These are phyloP conservation scores for Scartelaos histophorus DNA, from an alignment of 2,113 vertebrate species.

Conservation along the genomic window DNA sequence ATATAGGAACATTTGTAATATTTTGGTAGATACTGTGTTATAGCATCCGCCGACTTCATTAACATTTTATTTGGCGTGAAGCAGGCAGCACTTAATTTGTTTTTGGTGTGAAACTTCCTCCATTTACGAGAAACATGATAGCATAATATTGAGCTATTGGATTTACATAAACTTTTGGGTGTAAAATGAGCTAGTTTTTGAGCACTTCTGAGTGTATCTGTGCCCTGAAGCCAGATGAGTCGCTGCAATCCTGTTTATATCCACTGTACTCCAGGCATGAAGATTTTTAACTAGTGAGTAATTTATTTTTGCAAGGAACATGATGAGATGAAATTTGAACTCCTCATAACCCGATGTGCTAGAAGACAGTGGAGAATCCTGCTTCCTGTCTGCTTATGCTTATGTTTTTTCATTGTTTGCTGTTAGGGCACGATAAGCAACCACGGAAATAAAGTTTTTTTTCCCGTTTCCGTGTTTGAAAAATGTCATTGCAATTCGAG, in stretches of 20 bases:
- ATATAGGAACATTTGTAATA: no score
- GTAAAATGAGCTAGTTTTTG: slow-evolving; percentile 4
- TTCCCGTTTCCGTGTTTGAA: slow-evolving; percentile 40
- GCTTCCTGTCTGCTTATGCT: slow-evolving; percentile 15
- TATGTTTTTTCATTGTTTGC: slow-evolving; percentile 12
- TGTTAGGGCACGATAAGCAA: slow-evolving; percentile 54
- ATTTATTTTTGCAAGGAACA: slow-evolving; percentile 24
- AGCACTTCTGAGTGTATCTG: not conserved
- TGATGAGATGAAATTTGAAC: slow-evolving; percentile 39
- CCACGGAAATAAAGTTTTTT: slow-evolving; percentile 51
- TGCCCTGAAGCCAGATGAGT: slow-evolving; percentile 4
- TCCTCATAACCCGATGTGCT: slow-evolving; percentile 27
- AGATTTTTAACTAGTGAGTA: slow-evolving; percentile 21
- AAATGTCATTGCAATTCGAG: slow-evolving; percentile 47
- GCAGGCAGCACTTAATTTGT: no score
- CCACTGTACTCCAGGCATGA: not conserved
- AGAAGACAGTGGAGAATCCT: slow-evolving; percentile 33
- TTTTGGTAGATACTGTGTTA: no score
- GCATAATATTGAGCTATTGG: not conserved
- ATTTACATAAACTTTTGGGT: slow-evolving; percentile 6
- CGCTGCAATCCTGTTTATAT: slow-evolving; percentile 18
- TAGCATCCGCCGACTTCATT: no score
- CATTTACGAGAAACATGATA: no score
- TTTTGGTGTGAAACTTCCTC: no score
- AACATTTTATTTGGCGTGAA: no score